These are phyloP conservation scores for Acropternis orthonyx DNA, from an alignment of 2,797 vertebrate genomes.

Conservation along the genomic window DNA sequence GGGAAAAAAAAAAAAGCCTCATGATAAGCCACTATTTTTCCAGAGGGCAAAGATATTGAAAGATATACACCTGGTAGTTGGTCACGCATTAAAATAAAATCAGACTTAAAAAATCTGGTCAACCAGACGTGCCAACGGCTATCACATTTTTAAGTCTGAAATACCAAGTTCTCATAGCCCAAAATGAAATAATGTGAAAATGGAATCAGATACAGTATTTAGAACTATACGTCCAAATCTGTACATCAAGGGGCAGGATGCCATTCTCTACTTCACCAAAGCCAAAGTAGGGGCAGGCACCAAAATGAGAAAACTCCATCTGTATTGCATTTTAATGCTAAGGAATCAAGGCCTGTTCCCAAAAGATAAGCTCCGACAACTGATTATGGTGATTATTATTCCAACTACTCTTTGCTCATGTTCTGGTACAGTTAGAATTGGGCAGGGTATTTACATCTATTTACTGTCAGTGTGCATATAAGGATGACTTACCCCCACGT, in stretches of 20 bases:
- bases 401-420: background rate
- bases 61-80: background rate
- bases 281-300: background rate
- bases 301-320: background rate
- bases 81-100: background rate
- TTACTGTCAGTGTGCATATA: background rate
- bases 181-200: background rate
- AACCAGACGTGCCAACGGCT: background rate
- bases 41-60: background rate
- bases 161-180: background rate
- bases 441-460: background rate
- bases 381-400: background rate
- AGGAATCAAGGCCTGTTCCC: background rate
- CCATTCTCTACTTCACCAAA: background rate
- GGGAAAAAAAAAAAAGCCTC: background rate
- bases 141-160: background rate
- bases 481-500: slow-evolving; percentile 75
- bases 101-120: background rate
- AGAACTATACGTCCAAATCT: background rate
- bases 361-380: background rate
- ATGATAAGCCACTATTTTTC: background rate
- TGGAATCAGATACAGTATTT: background rate
- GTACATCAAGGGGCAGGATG: background rate
- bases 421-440: background rate
- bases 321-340: background rate